Evolutionary conservation across 2,797 vertebrate species (phyloP).

Genomic region (Lithobates pipiens): DNA sequence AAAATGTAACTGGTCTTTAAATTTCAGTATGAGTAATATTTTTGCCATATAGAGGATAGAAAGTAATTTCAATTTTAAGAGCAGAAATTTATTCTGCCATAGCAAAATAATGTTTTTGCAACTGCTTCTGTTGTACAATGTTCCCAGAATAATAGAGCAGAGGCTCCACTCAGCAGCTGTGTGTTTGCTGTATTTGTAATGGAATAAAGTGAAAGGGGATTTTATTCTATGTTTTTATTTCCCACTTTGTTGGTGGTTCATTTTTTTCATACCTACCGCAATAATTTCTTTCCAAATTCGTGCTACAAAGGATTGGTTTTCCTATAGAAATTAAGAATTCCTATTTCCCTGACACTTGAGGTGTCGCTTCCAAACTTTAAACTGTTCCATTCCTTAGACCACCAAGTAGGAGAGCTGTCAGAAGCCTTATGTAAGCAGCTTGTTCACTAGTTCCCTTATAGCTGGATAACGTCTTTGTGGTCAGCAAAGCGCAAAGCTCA

Average conservation of each 20-base stretch:
- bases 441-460: constrained; percentile 55
- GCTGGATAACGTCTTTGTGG: constrained; percentile 43
- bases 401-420: constrained; percentile 67
- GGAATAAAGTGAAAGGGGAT: constrained; percentile 45
- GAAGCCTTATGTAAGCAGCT: constrained; percentile 56
- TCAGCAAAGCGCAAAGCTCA: constrained; percentile 22
- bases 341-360: constrained; percentile 69
- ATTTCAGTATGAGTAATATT: no score
- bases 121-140: constrained; percentile 8
- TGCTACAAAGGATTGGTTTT: constrained; percentile 67
- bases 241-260: constrained; percentile 64
- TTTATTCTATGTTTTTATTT: constrained; percentile 57
- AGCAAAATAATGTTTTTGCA: constrained; percentile 6
- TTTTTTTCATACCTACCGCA: constrained; percentile 62
- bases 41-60: no score
- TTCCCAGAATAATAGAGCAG: constrained; percentile 42
- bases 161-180: constrained; percentile 45
- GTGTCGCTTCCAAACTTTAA: constrained; percentile 71
- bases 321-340: constrained; percentile 67
- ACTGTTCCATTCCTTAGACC: constrained; percentile 68
- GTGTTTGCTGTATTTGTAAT: constrained; percentile 50
- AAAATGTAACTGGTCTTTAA: no score
- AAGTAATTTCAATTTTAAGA: no score
- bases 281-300: constrained; percentile 65
- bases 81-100: background rate